Evolutionary conservation across 2,888 invertebrate genomes (phyloP), one percentile per base, ranked within the genome.

Genomic region (Dasysyrphus tricinctus): DNA sequence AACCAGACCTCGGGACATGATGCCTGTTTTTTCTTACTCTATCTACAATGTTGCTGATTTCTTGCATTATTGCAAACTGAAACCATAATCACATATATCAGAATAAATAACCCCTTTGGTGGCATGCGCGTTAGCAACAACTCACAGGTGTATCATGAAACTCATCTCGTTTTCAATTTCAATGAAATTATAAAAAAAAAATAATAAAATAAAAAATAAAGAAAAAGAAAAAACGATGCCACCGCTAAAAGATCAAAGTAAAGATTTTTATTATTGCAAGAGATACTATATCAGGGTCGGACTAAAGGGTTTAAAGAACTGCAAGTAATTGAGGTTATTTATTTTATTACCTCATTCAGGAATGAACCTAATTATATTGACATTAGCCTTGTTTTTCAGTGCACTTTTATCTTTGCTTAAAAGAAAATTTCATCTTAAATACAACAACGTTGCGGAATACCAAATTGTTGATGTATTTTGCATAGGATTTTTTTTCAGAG

Each of bases 111-210:
- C 77, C 77, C 54, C 49, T 47, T 65, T 19, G 32, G 63, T 56
- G 67, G 67, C 69, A 54, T 56, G 73, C 24, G 67, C 39, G 54
- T 56, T 39, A 54, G 47, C 32, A 51, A 42, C 24, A 61, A 49
- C 73, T 19, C 70, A 86, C 86, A 86, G 86, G 82, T 86, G 86
- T 47, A 37, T 67, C 75, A 54, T 82, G 44, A 78, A 82, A 78
- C 78, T 82, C 78, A 86, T 86, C 85, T 78, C 70, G 74, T 86
- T 86, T 86, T 86, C 86, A 82, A 86, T 75, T 86, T 75, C 59
- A 80, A 69, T 69, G 32, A 56, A 73, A 76, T 19, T 56, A 42
- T 59, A 44, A 42, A 16, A n/a, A 44, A 42, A 16, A 12, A 74
- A 51, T 37, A 63, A 63, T 54, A 37, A 29, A 47, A 32, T 16